Evolutionary conservation across 2,113 vertebrate genomes (phyloP).

Genomic region (Choloepus hoffmanni): DNA sequence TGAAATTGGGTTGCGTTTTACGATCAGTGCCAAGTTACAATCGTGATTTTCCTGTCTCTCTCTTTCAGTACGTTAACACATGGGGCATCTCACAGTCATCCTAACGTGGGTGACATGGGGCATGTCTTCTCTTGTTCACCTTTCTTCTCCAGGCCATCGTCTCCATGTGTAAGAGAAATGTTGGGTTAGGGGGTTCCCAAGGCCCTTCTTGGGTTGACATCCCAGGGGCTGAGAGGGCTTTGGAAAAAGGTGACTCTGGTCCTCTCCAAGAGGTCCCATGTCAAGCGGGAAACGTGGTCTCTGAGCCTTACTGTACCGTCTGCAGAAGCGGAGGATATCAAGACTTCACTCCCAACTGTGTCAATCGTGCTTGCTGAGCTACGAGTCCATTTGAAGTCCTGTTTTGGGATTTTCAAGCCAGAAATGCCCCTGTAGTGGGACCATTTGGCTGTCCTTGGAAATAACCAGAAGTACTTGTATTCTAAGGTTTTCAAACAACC

Average conservation of each 20-base stretch:
- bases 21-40: background rate
- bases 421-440: rapidly evolving
- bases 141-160: background rate
- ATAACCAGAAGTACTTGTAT: background rate
- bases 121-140: background rate
- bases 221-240: background rate
- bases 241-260: no score
- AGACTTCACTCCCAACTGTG: rapidly evolving
- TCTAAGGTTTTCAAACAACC: background rate
- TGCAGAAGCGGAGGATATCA: background rate
- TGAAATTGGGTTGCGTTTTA: background rate
- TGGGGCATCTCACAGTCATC: background rate
- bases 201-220: background rate
- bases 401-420: background rate
- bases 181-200: background rate
- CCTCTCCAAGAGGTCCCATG: background rate
- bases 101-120: background rate
- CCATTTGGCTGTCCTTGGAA: background rate
- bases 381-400: no score
- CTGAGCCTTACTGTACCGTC: rapidly evolving
- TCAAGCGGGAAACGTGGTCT: no score
- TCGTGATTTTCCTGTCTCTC: rapidly evolving
- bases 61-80: rapidly evolving
- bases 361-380: background rate
- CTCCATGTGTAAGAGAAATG: background rate